Evolutionary conservation across 2,888 invertebrate species (phyloP).

Genomic region (Aleiodes alternator): DNA sequence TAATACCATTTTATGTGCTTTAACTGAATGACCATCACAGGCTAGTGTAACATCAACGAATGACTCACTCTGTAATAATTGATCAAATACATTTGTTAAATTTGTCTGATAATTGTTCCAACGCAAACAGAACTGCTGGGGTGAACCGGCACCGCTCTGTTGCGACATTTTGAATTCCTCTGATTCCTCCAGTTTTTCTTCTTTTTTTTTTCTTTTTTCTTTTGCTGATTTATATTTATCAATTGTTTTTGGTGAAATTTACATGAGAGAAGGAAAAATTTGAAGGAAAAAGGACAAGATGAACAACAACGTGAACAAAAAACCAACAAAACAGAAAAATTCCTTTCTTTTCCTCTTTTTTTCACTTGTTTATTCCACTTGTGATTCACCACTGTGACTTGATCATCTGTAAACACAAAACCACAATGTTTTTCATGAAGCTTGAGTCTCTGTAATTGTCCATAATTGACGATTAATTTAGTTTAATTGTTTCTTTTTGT

Average conservation of each 20-base stretch:
- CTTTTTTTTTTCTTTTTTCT: neutral
- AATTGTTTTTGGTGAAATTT: neutral
- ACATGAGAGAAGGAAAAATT: neutral
- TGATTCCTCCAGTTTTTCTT: slow-evolving; percentile 24
- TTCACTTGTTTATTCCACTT: slow-evolving; percentile 38
- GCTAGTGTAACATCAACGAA: slow-evolving; percentile 95
- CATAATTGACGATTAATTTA: slow-evolving; percentile 31
- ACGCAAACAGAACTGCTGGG: slow-evolving; percentile 92
- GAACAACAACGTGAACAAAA: neutral
- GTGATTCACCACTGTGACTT: slow-evolving; percentile 45
- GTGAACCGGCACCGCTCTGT: slow-evolving; percentile 78
- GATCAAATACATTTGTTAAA: slow-evolving; percentile 91
- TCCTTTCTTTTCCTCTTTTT: neutral
- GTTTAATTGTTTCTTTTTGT: neutral
- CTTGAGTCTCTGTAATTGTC: slow-evolving; percentile 15
- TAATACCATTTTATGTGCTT: slow-evolving; percentile 95
- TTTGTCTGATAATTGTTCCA: slow-evolving; percentile 97
- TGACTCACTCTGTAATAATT: slow-evolving; percentile 90
- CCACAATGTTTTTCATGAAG: slow-evolving; percentile 22
- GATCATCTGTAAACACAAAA: slow-evolving; percentile 54
- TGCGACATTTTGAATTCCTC: slow-evolving; percentile 66
- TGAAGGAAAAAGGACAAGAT: neutral
- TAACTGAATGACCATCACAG: slow-evolving; percentile 92
- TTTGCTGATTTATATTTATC: slow-evolving; percentile 8
- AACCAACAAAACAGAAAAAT: too few species aligned